Conservation (phyloP, 2,113 vertebrate species). For the Synchiropus splendidus region DNA sequence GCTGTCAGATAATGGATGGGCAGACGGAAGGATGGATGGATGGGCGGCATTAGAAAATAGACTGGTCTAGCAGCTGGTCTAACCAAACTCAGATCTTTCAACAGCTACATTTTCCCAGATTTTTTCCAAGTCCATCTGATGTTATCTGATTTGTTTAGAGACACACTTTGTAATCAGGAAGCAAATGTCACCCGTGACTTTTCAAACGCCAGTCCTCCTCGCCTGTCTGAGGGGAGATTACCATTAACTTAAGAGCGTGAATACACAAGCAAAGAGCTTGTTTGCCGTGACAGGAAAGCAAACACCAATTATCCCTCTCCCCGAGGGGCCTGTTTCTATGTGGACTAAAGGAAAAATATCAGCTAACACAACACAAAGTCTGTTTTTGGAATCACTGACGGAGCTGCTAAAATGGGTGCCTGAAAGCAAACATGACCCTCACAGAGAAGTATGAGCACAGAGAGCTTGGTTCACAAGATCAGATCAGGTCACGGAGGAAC, state of each 20-base stretch:
- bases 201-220: too few relatives aligned
- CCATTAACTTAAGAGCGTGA: conserved; percentile 18
- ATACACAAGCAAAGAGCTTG: conserved; percentile 34
- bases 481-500: too few relatives aligned
- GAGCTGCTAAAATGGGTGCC: too few relatives aligned
- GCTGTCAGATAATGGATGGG: not conserved
- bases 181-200: conserved; percentile 21
- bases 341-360: conserved; percentile 12
- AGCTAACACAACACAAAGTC: conserved; percentile 21
- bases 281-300: conserved; percentile 17
- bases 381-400: conserved; percentile 17
- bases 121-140: conserved; percentile 2
- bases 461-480: too few relatives aligned
- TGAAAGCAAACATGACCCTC: too few relatives aligned
- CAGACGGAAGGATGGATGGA: not conserved
- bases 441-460: too few relatives aligned
- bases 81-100: too few relatives aligned
- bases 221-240: conserved; percentile 25
- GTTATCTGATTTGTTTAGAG: too few relatives aligned
- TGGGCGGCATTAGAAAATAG: not conserved
- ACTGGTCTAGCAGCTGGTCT: too few relatives aligned
- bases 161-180: conserved; percentile 16
- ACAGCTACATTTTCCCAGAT: not conserved
- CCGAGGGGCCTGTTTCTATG: conserved; percentile 27
- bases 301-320: conserved; percentile 39